Conservation (phyloP, 23 tunicate species). For the Clavelina lepadiformis region DNA sequence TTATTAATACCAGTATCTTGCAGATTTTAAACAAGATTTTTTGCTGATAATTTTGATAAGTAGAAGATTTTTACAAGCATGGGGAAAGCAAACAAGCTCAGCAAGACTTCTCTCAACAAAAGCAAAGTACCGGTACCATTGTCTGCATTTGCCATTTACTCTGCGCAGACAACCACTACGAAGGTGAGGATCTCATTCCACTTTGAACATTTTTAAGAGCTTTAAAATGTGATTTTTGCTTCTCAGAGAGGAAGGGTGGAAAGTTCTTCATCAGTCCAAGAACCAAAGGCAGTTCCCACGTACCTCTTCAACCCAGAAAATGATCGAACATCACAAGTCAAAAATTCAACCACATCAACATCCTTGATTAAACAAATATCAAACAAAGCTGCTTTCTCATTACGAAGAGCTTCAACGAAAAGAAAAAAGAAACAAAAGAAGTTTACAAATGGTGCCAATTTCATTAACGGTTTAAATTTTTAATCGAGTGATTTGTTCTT, state of each 20-base stretch:
- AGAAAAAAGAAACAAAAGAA: conserved; percentile 26
- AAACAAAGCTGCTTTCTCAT: conserved; percentile 40
- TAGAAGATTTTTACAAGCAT: too few relatives aligned
- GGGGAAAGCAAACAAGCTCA: neutral
- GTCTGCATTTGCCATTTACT: conserved; percentile 10
- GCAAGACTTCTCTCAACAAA: neutral
- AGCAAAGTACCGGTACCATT: neutral
- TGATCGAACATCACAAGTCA: neutral
- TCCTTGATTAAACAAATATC: conserved; percentile 49
- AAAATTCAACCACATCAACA: conserved; percentile 14
- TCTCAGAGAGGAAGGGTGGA: conserved; percentile 20
- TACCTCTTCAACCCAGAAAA: neutral
- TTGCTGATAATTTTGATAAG: too few relatives aligned
- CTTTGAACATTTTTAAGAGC: neutral
- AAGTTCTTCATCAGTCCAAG: conserved; percentile 29
- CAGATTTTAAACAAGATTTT: too few relatives aligned
- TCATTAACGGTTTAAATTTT: too few relatives aligned
- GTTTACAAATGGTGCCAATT: conserved; percentile 15
- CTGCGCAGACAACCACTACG: neutral
- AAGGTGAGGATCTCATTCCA: neutral
- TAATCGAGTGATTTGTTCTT: too few relatives aligned
- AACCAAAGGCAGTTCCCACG: neutral
- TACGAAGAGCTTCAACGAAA: conserved; percentile 34
- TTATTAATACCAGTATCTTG: too few relatives aligned
- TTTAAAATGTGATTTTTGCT: neutral